Evolutionary conservation across 2,888 invertebrate species (phyloP), one percentile per base, ranked within the genome.

Genomic region (Odontomyia ornata): DNA sequence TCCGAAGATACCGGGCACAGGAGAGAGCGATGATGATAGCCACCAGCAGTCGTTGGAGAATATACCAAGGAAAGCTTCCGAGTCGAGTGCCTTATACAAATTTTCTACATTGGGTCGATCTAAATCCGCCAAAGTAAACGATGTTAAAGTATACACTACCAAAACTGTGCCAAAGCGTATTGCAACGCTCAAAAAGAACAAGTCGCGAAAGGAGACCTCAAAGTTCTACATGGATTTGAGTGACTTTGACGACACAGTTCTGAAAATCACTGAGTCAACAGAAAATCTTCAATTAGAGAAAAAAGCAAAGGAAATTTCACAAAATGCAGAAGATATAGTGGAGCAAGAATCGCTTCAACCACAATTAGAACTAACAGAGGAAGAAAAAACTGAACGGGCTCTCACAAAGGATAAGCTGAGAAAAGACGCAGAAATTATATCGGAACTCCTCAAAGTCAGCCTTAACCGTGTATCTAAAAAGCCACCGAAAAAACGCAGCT

Each of bases 361-460:
- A 21, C 60, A 28, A 25, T 13, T 47, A 1, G 57, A 73, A 36
- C 21, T 57, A 18, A 73, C 43, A 1, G 73, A 73, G n/a, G 73
- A 73, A 60, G 73, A 57, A 11, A 73, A 57, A n/a, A 57, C 18
- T n/a, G 57, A 73, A 73, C 18, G 73, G 11, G 73, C 57, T 7
- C 9, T 52, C 36, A 65, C 67, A 11, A 56, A 76, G 52, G 67
- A 65, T 30, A 76, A 81, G 92, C 93, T 85, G 89, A 94, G 86
- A 92, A 83, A 84, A 18, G 87, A 87, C 80, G 84, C 85, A 0
- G 84, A 87, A 75, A 86, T 96, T 67, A 94, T 96, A 71, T 92
- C 94, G 0, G 95, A 95, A 83, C 88, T 95, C 15, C 86, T 96
- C 4, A 91, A 95, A 90, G 93, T 95, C 83, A 95, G 95, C 80